Base-by-base conservation (phyloP, 2,113 vertebrate species). In the Salvelinus alpinus region DNA sequence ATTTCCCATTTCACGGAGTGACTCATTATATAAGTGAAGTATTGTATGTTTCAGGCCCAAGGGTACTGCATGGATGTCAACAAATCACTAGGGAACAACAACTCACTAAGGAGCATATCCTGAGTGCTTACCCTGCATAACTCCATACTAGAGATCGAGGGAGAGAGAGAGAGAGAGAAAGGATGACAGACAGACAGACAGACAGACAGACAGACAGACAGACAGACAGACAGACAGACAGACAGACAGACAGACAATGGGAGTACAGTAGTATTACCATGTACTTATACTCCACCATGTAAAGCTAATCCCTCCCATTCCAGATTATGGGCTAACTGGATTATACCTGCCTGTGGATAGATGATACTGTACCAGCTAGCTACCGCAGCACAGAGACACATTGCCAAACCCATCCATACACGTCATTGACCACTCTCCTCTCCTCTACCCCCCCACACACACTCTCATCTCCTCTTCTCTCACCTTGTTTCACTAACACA, bases 251-350 rank as follows among this genome's bases (percentile, higher is more conserved):
- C 66, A 31, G 64, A 71, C 38, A 9, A 47, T 64, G 3, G 51
- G 64, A 38, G 27, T 22, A 59, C 5, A 14, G 54, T 1, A 73
- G 74, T 75, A 75, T 76, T 80, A 74, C 78, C 27, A 48, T 77
- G 48, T 70, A 77, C 62, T 67, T 72, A 77, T 54, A 70, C 29
- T 68, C 24, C 47, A 44, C 38, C 9, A 67, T 51, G 76, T 60
- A 69, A 54, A 71, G 75, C 73, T 82, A 80, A 84, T 87, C 80
- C 79, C 60, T 59, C 64, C 70, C 70, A 76, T 72, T 78, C 74
- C 73, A 85, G 87, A 80, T 84, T 82, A 82, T 66, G 70, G 68
- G 48, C 70, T 86, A 81, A 85, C 75, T 74, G 82, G 85, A 87
- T 82, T 85, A 84, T 75, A 77, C 70, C 8, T 66, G 44, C 59